phyloP scores from a whole-genome alignment of 2,797 vertebrate species.

The Malurus leucopterus region DNA sequence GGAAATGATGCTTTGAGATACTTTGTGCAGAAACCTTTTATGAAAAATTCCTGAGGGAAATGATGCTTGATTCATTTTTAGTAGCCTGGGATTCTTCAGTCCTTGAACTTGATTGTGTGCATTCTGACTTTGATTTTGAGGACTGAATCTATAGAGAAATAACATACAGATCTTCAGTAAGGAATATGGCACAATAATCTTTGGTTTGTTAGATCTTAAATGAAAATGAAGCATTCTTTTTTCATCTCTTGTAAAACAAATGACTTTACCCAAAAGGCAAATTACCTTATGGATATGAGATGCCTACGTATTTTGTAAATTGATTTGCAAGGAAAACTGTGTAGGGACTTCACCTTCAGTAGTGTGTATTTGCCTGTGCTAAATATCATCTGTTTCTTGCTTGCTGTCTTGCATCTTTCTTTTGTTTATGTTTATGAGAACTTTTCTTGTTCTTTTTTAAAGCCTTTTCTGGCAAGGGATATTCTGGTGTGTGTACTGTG shows the following conservation, averaged over 20 bases:
- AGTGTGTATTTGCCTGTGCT: neutral
- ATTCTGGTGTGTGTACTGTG: neutral
- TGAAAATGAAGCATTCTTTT: neutral
- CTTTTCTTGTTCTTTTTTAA: neutral
- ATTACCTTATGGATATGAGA: neutral
- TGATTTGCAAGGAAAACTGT: neutral
- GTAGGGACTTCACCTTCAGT: neutral
- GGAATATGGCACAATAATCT: neutral
- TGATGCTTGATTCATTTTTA: neutral
- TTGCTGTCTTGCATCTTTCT: neutral
- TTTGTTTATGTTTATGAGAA: neutral
- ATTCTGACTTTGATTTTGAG: neutral
- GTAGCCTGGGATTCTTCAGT: constrained; percentile 13
- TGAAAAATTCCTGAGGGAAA: neutral
- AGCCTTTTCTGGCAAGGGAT: neutral
- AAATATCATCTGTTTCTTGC: neutral
- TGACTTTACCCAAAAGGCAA: neutral
- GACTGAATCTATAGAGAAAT: neutral
- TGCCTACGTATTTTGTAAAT: neutral
- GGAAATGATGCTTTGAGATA: constrained; percentile 21
- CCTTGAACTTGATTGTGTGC: neutral
- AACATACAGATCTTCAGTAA: neutral
- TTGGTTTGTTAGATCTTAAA: neutral
- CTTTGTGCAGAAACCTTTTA: neutral
- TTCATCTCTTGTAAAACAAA: neutral